Evolutionary conservation across 1,140 invertebrate genomes (phyloP).

Genomic region (Piezodorus guildinii): DNA sequence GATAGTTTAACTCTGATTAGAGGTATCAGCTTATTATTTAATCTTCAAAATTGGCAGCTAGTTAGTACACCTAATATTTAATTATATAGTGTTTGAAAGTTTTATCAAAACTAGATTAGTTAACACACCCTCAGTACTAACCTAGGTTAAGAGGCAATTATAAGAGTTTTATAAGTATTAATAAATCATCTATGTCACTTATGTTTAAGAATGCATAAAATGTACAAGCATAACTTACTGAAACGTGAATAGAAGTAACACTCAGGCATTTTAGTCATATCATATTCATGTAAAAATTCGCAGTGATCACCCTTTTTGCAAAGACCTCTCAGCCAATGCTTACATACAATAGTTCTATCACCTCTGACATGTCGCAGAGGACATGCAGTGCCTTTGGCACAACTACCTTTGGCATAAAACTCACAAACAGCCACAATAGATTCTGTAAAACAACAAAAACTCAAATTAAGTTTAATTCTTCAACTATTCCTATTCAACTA

Average conservation of each 20-base stretch:
- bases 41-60: too few species aligned
- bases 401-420: constrained; percentile 71
- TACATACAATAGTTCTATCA: constrained; percentile 97
- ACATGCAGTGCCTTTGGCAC: constrained; percentile 79
- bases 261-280: constrained; percentile 99
- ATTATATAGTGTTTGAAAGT: too few species aligned
- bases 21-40: too few species aligned
- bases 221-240: constrained; percentile 41
- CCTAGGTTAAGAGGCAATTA: too few species aligned
- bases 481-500: not conserved
- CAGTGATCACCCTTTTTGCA: constrained; percentile 99
- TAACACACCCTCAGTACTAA: too few species aligned
- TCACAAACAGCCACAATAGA: constrained; percentile 93
- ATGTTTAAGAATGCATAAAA: too few species aligned
- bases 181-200: too few species aligned
- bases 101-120: too few species aligned
- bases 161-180: too few species aligned
- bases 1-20: too few species aligned
- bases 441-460: constrained; percentile 49
- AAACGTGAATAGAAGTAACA: constrained; percentile 98
- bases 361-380: constrained; percentile 95
- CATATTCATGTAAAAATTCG: constrained; percentile 99
- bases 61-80: too few species aligned
- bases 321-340: constrained; percentile 97
- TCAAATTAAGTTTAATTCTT: too few species aligned